phyloP scores from a whole-genome alignment of 2,113 vertebrate genomes.

The Rhipidura dahli region DNA sequence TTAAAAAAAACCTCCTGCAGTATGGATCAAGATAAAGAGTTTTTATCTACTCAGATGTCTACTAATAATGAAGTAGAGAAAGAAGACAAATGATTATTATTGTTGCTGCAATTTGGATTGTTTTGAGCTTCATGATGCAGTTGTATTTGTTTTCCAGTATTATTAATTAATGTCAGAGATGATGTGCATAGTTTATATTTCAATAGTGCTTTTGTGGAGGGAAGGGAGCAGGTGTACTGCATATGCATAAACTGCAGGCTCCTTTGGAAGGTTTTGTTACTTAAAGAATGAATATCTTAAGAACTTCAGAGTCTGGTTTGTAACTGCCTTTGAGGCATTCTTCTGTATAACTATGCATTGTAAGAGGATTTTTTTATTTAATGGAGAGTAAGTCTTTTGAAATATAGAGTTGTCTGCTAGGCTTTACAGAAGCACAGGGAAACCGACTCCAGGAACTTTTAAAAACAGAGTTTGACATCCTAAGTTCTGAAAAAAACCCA shows the following conservation, averaged over 20 bases:
- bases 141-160: neutral
- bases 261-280: neutral
- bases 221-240: neutral
- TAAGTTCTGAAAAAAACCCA: neutral
- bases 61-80: neutral
- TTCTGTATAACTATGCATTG: neutral
- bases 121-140: neutral
- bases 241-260: neutral
- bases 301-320: neutral
- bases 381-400: neutral
- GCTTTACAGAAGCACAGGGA: neutral
- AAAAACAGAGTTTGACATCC: neutral
- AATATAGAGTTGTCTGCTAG: neutral
- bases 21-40: neutral
- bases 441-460: neutral
- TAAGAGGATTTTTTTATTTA: neutral
- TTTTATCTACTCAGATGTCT: neutral
- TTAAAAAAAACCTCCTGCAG: neutral
- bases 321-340: neutral
- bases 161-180: neutral
- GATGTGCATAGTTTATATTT: neutral
- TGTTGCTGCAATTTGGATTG: neutral
- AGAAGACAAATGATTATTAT: neutral
- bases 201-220: neutral
- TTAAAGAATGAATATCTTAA: neutral